Evolutionary conservation across 2,113 vertebrate species (phyloP).

Genomic region (Neogale vison): DNA sequence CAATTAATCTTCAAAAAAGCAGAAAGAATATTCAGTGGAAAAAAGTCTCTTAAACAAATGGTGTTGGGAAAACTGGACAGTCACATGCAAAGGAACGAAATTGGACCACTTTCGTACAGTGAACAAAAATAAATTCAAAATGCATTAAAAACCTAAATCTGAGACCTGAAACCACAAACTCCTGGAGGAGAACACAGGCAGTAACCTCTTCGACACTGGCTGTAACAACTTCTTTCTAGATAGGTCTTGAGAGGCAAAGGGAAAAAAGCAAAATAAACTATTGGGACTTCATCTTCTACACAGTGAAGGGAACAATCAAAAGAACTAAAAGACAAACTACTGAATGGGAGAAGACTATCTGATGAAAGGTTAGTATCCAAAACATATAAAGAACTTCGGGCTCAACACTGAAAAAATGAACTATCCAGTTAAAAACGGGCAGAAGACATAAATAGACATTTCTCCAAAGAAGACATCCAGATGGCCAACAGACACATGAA

Average conservation of each 20-base stretch:
- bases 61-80: background rate
- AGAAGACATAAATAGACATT: background rate
- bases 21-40: too few species aligned
- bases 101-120: background rate
- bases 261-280: background rate
- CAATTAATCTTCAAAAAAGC: too few species aligned
- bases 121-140: background rate
- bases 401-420: background rate
- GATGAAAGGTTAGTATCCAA: background rate
- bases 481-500: background rate
- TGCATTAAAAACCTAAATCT: background rate
- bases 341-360: background rate
- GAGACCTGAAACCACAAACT: background rate
- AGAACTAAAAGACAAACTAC: background rate
- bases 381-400: background rate
- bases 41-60: too few species aligned
- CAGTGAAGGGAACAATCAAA: background rate
- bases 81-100: background rate
- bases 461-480: background rate
- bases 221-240: background rate
- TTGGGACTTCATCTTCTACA: background rate
- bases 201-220: background rate
- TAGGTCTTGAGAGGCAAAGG: background rate
- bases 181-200: background rate
- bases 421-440: background rate